Evolutionary conservation across 2,113 vertebrate genomes (phyloP), one percentile per base, ranked within the genome.

Genomic region (Halichoeres trimaculatus): DNA sequence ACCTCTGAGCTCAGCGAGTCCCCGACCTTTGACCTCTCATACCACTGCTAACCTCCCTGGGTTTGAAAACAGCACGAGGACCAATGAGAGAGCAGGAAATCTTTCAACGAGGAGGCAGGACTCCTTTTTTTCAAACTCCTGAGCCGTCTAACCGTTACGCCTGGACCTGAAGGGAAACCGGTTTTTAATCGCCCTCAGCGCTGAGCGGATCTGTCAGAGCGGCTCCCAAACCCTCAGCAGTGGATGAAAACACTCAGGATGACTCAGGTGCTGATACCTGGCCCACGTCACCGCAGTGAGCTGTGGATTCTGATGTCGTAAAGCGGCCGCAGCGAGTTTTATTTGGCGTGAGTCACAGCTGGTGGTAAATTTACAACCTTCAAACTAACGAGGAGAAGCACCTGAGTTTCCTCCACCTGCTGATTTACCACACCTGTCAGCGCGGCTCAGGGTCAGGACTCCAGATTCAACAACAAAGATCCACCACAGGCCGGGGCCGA

Each of bases 181-280:
- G 72, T 86, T 88, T 77, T 53, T 64, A 76, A 66, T 40, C 16
- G 1, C n/a, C n/a, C n/a, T n/a, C n/a, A n/a, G n/a, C n/a, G 24
- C 45, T 22, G 48, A 62, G 41, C 35, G 34, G 8, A 34, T 35
- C 30, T 34, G 53, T 61, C 12, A 53, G n/a, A n/a, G n/a, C n/a
- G n/a, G n/a, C n/a, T n/a, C n/a, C n/a, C n/a, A n/a, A n/a, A n/a
- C n/a, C n/a, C n/a, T n/a, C n/a, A n/a, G n/a, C n/a, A n/a, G n/a
- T n/a, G n/a, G n/a, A 30, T 30, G 6, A 30, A 30, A 30, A 30
- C 30, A 30, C 30, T 30, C 6, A 3, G 6, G 43, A 30, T 63
- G 85, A 88, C 50, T 82, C 86, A 73, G 10, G 66, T 19, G 41
- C 22, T 8, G 55, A 60, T 73, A 74, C 72, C 64, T 61, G 64